A percentile compares a stretch with the other conserved stretches of the same genome.
Conservation (phyloP, 37 sponge, comb jelly and placozoan genomes). For the Cliona cf. orientalis region DNA sequence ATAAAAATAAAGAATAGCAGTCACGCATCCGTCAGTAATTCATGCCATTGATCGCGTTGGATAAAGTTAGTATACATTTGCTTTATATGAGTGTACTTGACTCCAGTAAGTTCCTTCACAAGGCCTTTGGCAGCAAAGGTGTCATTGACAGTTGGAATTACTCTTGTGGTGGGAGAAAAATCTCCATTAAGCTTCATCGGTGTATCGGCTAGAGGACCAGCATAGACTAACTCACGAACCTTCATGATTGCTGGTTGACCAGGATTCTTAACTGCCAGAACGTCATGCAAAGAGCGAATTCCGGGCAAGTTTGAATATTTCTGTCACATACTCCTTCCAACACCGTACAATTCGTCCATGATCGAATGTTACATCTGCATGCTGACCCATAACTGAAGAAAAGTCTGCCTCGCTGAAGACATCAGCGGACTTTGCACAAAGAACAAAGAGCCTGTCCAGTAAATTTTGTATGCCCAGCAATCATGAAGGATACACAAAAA, state of each 20-base stretch:
- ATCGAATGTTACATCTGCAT: background rate
- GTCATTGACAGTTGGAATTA: background rate
- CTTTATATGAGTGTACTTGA: background rate
- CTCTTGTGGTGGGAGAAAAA: background rate
- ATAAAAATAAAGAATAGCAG: background rate
- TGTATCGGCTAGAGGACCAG: background rate
- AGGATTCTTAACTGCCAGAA: background rate
- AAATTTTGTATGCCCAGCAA: constrained; percentile 45
- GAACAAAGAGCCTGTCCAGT: constrained; percentile 27
- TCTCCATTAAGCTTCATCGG: constrained; percentile 6
- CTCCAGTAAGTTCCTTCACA: background rate
- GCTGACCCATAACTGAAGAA: background rate
- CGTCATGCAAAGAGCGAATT: constrained; percentile 16
- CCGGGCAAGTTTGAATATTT: constrained; percentile 21
- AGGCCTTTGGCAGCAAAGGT: background rate
- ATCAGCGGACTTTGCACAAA: constrained; percentile 14
- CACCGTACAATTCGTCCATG: background rate
- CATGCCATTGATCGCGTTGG: background rate
- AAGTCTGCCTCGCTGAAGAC: constrained; percentile 29
- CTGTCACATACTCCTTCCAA: constrained; percentile 17
- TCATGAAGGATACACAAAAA: constrained; percentile 16
- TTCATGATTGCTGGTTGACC: constrained; percentile 5
- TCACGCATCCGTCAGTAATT: background rate
- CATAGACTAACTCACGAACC: constrained; percentile 8
- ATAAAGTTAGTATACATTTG: background rate